These are phyloP conservation scores for Chaetorhynchus papuensis DNA, from an alignment of 2,113 vertebrate genomes.

Conservation along the genomic window DNA sequence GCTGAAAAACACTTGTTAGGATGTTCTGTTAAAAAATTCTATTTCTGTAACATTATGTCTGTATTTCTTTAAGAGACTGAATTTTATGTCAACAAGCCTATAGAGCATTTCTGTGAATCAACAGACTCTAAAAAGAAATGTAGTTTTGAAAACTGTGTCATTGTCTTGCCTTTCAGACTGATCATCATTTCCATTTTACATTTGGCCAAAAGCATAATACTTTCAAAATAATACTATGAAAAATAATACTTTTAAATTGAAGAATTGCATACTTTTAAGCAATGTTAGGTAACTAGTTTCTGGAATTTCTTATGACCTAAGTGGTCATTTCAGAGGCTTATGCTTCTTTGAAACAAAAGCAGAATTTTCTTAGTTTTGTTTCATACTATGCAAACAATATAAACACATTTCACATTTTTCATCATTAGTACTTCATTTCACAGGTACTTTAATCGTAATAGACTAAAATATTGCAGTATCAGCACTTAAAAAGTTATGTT, in stretches of 20 bases:
- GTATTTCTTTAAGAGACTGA: not conserved
- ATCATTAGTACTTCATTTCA: not conserved
- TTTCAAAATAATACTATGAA: not conserved
- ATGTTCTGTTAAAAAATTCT: not conserved
- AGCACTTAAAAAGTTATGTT: not conserved
- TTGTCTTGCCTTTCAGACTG: not conserved
- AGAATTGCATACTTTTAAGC: not conserved
- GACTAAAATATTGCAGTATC: not conserved
- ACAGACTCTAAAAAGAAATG: not conserved
- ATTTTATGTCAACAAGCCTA: not conserved
- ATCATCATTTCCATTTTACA: not conserved
- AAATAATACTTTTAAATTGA: not conserved
- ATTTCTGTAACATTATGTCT: not conserved
- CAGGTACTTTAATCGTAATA: not conserved
- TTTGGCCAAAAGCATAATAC: not conserved
- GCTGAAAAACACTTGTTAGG: not conserved
- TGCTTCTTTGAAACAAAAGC: not conserved
- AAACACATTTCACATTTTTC: not conserved
- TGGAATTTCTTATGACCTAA: not conserved
- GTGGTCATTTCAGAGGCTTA: not conserved
- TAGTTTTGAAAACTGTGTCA: not conserved
- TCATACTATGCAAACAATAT: not conserved
- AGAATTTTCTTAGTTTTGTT: not conserved
- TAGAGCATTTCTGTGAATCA: not conserved
- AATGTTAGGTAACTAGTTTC: not conserved